phyloP scores from a whole-genome alignment of 2,113 vertebrate species.

The Noturus placidus region DNA sequence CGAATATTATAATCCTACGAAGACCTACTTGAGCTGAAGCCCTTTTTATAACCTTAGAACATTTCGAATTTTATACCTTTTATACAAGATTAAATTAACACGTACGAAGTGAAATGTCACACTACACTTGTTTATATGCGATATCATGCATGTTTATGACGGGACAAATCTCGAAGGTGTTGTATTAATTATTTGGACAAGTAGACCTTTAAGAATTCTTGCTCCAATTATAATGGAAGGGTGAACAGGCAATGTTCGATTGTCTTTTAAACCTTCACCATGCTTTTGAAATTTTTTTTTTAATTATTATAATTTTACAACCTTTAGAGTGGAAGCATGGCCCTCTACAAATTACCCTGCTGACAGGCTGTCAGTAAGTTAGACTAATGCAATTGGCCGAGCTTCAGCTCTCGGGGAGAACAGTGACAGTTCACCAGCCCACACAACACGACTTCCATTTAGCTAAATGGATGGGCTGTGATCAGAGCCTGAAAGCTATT shows the following conservation, averaged over 20 bases:
- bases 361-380: slow-evolving; percentile 44
- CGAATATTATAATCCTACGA: neutral
- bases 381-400: slow-evolving; percentile 39
- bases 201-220: neutral
- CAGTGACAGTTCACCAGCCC: slow-evolving; percentile 45
- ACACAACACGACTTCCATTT: slow-evolving; percentile 43
- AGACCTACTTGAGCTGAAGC: neutral
- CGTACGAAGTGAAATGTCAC: neutral
- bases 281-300: slow-evolving; percentile 5
- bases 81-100: neutral
- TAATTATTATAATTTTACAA: slow-evolving; percentile 34
- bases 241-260: neutral
- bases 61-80: neutral
- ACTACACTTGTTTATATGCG: neutral
- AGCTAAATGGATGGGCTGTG: slow-evolving; percentile 42
- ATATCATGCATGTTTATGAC: neutral
- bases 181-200: neutral
- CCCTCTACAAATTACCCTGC: slow-evolving; percentile 41
- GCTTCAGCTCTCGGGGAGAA: slow-evolving; percentile 44
- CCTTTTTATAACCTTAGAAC: neutral
- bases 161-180: neutral
- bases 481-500: slow-evolving; percentile 45
- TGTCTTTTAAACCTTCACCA: slow-evolving; percentile 39
- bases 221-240: neutral
- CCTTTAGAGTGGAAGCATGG: slow-evolving; percentile 21